Evolutionary conservation across 2,797 vertebrate species (phyloP).

Genomic region (Protosalanx chinensis): DNA sequence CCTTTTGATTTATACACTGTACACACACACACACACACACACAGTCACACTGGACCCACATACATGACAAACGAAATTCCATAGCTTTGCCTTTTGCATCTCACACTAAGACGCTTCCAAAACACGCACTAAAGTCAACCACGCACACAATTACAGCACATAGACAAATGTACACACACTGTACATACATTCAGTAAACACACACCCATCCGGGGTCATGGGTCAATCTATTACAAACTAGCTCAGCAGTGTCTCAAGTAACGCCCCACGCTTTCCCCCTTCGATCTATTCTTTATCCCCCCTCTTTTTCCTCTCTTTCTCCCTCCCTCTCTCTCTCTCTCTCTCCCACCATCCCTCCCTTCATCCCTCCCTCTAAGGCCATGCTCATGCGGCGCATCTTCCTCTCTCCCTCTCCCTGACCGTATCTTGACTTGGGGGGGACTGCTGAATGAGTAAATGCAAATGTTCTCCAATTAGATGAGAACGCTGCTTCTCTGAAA

Average conservation of each 20-base stretch:
- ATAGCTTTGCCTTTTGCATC: neutral
- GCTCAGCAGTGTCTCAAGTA: constrained; percentile 58
- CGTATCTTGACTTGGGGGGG: constrained; percentile 56
- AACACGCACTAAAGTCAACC: neutral
- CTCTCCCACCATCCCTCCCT: too few relatives aligned
- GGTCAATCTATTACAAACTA: constrained; percentile 47
- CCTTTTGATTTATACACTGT: constrained; percentile 29
- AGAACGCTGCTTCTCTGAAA: constrained; percentile 55
- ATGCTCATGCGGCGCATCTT: constrained; percentile 48
- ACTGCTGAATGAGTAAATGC: constrained; percentile 64
- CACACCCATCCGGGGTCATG: neutral
- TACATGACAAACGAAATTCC: neutral
- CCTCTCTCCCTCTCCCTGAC: constrained; percentile 41
- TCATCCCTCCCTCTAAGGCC: constrained; percentile 31
- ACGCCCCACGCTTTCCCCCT: constrained; percentile 28
- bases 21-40: constrained; percentile 3
- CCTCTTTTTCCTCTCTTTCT: neutral
- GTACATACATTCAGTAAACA: neutral
- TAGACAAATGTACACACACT: neutral
- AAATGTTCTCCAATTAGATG: constrained; percentile 66
- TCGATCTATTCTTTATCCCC: neutral
- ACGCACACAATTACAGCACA: constrained; percentile 4
- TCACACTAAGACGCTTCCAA: neutral
- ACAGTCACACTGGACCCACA: constrained; percentile 8
- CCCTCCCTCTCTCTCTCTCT: neutral